Evolutionary conservation across 2,888 invertebrate genomes (phyloP).

Genomic region (Aphodius sticticus): DNA sequence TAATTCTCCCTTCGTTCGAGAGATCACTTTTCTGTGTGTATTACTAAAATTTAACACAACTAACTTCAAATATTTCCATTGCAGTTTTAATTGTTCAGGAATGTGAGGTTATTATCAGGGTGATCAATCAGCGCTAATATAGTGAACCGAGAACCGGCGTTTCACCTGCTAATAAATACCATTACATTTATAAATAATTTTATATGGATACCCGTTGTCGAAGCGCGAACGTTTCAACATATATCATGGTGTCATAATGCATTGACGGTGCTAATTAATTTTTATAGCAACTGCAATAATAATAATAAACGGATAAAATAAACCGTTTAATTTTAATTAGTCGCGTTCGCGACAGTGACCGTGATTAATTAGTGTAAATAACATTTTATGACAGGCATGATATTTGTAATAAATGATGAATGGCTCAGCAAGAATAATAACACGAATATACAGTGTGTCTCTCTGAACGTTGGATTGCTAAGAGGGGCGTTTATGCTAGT

Average conservation of each 20-base stretch:
- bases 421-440: background rate
- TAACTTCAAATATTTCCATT: background rate
- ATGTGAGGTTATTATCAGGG: background rate
- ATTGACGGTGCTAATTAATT: background rate
- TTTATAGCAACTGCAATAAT: background rate
- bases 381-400: background rate
- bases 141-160: background rate
- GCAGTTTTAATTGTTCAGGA: background rate
- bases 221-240: background rate
- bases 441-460: too few relatives aligned
- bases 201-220: background rate
- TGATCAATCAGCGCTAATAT: background rate
- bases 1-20: too few relatives aligned
- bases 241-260: background rate
- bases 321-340: background rate
- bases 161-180: background rate
- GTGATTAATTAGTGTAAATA: background rate
- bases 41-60: too few relatives aligned
- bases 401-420: background rate
- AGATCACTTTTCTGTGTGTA: too few relatives aligned
- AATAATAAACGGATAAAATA: background rate
- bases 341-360: background rate
- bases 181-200: background rate
- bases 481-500: too few relatives aligned
- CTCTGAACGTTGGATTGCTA: too few relatives aligned